Percentiles rank a stretch among this genome's conserved stretches.
These are phyloP conservation scores for Reinhardtius hippoglossoides DNA, from an alignment of 2,113 vertebrate genomes.

Conservation along the genomic window DNA sequence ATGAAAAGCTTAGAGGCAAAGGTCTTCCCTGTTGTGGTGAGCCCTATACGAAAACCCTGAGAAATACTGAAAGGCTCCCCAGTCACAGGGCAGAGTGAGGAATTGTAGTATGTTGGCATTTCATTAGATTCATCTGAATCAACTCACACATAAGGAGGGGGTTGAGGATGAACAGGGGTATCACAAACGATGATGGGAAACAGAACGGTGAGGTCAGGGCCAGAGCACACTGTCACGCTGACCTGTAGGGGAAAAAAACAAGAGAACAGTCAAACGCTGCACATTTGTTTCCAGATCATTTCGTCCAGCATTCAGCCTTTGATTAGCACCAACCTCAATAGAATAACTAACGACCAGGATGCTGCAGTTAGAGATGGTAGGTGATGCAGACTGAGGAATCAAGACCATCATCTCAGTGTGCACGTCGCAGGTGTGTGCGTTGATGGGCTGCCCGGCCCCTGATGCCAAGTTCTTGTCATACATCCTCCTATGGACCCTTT, in stretches of 20 bases:
- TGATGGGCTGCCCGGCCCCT: not conserved
- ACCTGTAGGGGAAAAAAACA: slow-evolving; percentile 43
- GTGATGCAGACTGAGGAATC: slow-evolving; percentile 27
- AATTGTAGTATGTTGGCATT: not conserved
- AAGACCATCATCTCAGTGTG: slow-evolving; percentile 37
- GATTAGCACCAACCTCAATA: slow-evolving; percentile 55
- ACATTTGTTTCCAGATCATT: not conserved
- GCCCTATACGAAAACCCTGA: slow-evolving; percentile 9
- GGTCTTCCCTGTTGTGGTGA: not conserved
- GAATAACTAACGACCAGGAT: slow-evolving; percentile 52
- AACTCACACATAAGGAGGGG: not conserved
- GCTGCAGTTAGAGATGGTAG: slow-evolving; percentile 68
- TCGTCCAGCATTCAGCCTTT: not conserved
- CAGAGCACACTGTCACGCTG: not conserved
- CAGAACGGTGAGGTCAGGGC: slow-evolving; percentile 39
- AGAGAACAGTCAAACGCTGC: not conserved
- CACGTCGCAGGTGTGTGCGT: not conserved
- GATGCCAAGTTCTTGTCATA: fast-evolving
- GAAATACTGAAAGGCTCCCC: not conserved
- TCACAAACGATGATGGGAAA: slow-evolving; percentile 67
- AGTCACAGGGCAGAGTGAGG: not conserved
- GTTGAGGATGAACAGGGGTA: not conserved
- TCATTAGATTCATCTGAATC: not conserved
- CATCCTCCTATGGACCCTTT: fast-evolving
- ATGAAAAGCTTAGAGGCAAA: not conserved